Evolutionary conservation across 2,888 invertebrate species (phyloP).

Genomic region (Thelaira solivaga): DNA sequence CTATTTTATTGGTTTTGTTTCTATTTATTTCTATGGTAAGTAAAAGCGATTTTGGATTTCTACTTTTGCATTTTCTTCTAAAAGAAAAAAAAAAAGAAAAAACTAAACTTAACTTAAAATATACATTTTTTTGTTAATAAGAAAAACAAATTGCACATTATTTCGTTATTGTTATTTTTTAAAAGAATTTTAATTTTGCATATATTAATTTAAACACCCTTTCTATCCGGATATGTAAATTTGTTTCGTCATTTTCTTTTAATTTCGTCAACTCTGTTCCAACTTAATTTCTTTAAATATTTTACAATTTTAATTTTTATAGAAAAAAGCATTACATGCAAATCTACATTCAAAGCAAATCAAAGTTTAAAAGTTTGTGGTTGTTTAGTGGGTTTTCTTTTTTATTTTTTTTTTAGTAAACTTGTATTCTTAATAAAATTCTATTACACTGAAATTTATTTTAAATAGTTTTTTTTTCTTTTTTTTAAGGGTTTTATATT

Average conservation of each 20-base stretch:
- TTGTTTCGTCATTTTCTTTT: slow-evolving; percentile 35
- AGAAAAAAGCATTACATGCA: slow-evolving; percentile 67
- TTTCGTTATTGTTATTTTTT: slow-evolving; percentile 28
- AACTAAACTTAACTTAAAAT: slow-evolving; percentile 22
- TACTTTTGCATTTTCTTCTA: slow-evolving; percentile 3
- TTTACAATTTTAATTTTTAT: slow-evolving; percentile 49
- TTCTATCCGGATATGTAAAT: slow-evolving; percentile 62
- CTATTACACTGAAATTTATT: slow-evolving; percentile 43
- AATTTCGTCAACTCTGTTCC: slow-evolving; percentile 10
- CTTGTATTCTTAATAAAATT: slow-evolving; percentile 14
- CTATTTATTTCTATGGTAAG: slow-evolving; percentile 10
- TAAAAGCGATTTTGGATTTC: neutral
- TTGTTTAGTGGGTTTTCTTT: neutral
- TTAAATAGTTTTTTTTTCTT: slow-evolving; percentile 4
- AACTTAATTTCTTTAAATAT: slow-evolving; percentile 29
- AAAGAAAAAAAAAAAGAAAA: too few species aligned
- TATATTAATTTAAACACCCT: slow-evolving; percentile 18
- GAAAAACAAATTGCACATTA: slow-evolving; percentile 48
- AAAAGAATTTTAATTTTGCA: slow-evolving; percentile 42
- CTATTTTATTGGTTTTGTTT: slow-evolving; percentile 9
- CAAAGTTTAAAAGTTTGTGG: slow-evolving; percentile 18
- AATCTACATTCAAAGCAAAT: slow-evolving; percentile 61
- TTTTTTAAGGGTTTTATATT: slow-evolving; percentile 12
- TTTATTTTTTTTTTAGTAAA: slow-evolving; percentile 17
- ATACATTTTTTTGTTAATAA: neutral